A percentile compares a stretch with the other conserved stretches of the same genome.
Evolutionary conservation across 2,888 invertebrate genomes (phyloP).

Genomic region (Drepana falcataria): DNA sequence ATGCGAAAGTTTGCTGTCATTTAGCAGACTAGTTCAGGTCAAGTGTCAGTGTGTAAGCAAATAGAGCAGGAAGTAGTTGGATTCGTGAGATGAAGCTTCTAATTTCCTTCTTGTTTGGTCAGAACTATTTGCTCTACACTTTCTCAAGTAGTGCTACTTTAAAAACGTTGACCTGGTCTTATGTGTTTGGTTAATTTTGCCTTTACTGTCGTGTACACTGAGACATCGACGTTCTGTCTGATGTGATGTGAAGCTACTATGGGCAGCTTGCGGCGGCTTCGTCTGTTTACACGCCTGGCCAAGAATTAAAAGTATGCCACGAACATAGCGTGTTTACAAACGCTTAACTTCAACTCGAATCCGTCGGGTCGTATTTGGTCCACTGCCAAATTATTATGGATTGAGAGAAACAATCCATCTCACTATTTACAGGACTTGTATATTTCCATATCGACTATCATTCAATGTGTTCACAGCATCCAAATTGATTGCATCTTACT

Average conservation of each 20-base stretch:
- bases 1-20: not conserved
- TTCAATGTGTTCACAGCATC: not conserved
- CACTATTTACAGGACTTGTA: too few relatives aligned
- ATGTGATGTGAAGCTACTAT: conserved; percentile 25
- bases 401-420: conserved; percentile 16
- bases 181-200: conserved; percentile 60
- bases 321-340: conserved; percentile 49
- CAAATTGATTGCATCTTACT: not conserved
- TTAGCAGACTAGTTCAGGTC: not conserved
- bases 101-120: conserved; percentile 62
- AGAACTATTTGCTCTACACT: conserved; percentile 67
- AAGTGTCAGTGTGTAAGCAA: conserved; percentile 15
- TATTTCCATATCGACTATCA: not conserved
- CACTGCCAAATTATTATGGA: conserved; percentile 35
- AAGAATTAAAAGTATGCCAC: conserved; percentile 59
- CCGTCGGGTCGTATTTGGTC: conserved; percentile 30
- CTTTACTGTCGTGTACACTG: conserved; percentile 32
- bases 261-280: conserved; percentile 23
- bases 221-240: conserved; percentile 26
- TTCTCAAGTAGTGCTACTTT: conserved; percentile 71
- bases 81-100: conserved; percentile 43
- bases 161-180: conserved; percentile 68
- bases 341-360: conserved; percentile 33
- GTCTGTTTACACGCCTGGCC: conserved; percentile 43
- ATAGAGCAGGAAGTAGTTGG: conserved; percentile 33